These are phyloP conservation scores for Spisula solida DNA, from an alignment of 2,888 invertebrate species.

Conservation along the genomic window DNA sequence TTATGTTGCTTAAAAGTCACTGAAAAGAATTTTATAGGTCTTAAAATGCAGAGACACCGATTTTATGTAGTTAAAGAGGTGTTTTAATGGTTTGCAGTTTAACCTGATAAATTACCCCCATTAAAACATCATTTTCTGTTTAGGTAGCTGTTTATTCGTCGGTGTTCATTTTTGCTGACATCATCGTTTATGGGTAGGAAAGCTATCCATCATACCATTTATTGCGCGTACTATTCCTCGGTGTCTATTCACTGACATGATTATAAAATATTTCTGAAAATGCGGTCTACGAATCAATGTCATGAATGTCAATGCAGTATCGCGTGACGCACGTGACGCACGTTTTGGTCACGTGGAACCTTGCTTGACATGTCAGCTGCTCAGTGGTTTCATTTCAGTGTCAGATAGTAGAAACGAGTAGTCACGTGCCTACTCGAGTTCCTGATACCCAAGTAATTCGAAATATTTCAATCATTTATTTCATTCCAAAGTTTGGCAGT, in stretches of 20 bases:
- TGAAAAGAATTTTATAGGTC: not conserved
- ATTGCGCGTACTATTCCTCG: not conserved
- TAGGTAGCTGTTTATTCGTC: not conserved
- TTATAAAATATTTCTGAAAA: not conserved
- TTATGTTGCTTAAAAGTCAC: not conserved
- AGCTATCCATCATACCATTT: not conserved
- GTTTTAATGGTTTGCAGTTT: constrained; percentile 13
- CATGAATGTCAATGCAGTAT: not conserved
- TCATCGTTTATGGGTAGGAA: not conserved
- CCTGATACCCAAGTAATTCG: not conserved
- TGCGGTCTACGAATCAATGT: not conserved
- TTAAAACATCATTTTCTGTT: not conserved
- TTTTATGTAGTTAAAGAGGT: not conserved
- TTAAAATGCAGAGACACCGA: constrained; percentile 10
- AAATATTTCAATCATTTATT: not conserved
- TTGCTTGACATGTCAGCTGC: not conserved
- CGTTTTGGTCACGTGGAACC: not conserved
- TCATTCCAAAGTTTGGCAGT: not conserved
- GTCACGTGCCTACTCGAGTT: not conserved
- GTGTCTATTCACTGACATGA: not conserved
- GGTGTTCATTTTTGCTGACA: not conserved
- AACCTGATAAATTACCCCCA: constrained; percentile 17
- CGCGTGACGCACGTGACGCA: not conserved
- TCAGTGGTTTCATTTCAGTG: not conserved
- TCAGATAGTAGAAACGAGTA: not conserved